Conservation (phyloP, 2,113 vertebrate species). For the Gallinago paraguaiae region DNA sequence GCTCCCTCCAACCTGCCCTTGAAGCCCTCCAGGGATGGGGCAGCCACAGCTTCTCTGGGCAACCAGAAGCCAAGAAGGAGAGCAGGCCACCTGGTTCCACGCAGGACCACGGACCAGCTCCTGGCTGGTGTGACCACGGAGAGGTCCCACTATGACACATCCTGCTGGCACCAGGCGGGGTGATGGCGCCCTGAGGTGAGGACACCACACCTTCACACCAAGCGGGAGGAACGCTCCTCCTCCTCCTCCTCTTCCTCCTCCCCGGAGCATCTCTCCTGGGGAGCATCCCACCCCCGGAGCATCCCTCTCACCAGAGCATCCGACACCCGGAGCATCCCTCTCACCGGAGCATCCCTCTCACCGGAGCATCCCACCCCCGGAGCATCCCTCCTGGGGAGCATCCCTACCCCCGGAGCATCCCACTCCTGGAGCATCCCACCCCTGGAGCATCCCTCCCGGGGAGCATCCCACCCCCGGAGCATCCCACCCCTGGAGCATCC, state of each 20-base stretch:
- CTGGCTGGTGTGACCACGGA: rapidly evolving
- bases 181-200: too few relatives aligned
- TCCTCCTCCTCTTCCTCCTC: neutral
- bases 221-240: neutral
- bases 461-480: neutral
- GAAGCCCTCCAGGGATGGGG: too few relatives aligned
- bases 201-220: neutral
- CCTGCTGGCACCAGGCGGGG: neutral
- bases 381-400: neutral
- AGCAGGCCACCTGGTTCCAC: neutral
- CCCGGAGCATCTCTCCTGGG: too few relatives aligned
- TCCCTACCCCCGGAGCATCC: neutral
- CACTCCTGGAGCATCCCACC: too few relatives aligned
- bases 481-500: too few relatives aligned
- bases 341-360: neutral
- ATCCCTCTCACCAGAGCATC: neutral
- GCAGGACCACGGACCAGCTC: rapidly evolving
- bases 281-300: neutral
- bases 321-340: too few relatives aligned
- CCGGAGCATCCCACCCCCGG: too few relatives aligned
- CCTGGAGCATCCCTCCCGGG: too few relatives aligned
- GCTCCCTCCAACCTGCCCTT: too few relatives aligned
- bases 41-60: neutral
- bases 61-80: neutral
- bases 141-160: rapidly evolving